These are phyloP conservation scores for Geophilus truncorum DNA, from an alignment of 2,888 invertebrate species.

Conservation along the genomic window DNA sequence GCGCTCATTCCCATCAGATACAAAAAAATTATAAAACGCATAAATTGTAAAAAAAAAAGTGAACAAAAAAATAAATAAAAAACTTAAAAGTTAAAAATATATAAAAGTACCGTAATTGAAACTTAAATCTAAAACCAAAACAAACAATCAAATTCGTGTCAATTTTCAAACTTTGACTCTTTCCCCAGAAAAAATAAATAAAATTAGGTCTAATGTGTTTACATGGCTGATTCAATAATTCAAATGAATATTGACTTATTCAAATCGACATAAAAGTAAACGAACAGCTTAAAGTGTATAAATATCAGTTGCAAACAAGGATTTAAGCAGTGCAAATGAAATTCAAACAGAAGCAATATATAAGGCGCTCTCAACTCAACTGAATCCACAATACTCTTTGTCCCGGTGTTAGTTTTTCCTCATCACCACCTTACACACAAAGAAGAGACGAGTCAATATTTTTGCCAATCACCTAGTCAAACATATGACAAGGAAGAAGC, in stretches of 20 bases:
- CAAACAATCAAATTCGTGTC: not conserved
- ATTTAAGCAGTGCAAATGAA: not conserved
- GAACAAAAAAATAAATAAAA: not conserved
- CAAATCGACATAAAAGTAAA: not conserved
- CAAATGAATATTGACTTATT: not conserved
- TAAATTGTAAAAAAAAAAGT: not conserved
- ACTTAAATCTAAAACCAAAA: no score
- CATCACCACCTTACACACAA: slow-evolving; percentile 1
- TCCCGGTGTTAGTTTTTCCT: slow-evolving; percentile 6
- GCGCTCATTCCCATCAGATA: not conserved
- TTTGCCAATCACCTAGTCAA: slow-evolving; percentile 27
- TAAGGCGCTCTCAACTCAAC: not conserved
- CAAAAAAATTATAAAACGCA: no score
- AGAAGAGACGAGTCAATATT: slow-evolving; percentile 14
- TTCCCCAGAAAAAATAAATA: no score
- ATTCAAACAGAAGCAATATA: slow-evolving; percentile 1
- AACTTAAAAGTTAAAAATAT: not conserved
- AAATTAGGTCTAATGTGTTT: not conserved
- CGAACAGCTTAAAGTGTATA: not conserved
- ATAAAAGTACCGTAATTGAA: not conserved
- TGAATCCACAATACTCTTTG: not conserved
- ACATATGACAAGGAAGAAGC: slow-evolving; percentile 14
- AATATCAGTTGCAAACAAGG: not conserved
- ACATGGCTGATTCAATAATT: not conserved
- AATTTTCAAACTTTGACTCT: no score